Evolutionary conservation across 2,113 vertebrate species (phyloP), one percentile per base, ranked within the genome.

Genomic region (Pituophis catenifer): DNA sequence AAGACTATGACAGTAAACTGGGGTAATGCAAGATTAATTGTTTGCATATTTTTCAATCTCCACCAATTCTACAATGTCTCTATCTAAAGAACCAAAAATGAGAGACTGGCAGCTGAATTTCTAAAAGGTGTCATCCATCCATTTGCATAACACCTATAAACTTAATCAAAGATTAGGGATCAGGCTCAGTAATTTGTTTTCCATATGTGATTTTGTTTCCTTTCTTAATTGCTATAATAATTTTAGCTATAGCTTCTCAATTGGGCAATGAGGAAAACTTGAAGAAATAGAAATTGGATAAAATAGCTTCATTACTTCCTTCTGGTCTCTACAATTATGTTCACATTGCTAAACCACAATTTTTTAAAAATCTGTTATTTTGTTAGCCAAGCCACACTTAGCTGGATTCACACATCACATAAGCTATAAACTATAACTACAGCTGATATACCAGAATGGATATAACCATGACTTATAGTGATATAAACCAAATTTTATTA

Each of bases 1-100:
- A 93, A 88, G 86, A 48, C 33, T 89, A 87, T 87, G 91, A 94
- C 91, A 94, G 95, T 93, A 89, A 89, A 93, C 92, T 44, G 7
- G 86, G 92, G 89, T 93, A 85, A 90, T 90, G 93, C 81, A 89
- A 91, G 85, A 93, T 1, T 23, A 0, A 94, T 75, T 94, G 93
- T 94, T 17, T 21, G 92, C 89, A 91, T 81, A n/a, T 53, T 65
- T 65, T 50, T 33, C 7, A 1, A 23, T 55, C 38, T 93, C 86
- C 11, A 33, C 95, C 92, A 91, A 92, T 91, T 95, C 91, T 90
- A 70, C 26, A 92, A 94, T 85, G 50, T 93, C 85, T 86, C 57
- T 53, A 90, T 23, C 57, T n/a, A 93, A 50, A 92, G n/a, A 89
- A 89, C 1, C 53, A 19, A 44, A 93, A 26, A 52, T 23, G 26